phyloP scores from a whole-genome alignment of 1,140 invertebrate genomes.

The Cotesia typhae region DNA sequence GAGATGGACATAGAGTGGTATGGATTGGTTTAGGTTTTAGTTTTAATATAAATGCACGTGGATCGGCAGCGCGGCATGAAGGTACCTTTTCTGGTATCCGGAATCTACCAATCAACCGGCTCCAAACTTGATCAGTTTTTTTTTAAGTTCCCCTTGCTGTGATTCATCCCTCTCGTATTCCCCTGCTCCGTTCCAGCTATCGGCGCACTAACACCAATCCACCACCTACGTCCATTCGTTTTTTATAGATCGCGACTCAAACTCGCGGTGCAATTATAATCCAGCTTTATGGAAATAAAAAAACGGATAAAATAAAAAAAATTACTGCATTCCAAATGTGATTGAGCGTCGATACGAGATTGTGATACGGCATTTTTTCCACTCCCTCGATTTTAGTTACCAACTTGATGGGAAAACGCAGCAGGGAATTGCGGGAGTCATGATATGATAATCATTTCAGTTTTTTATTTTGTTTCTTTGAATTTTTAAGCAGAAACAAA shows the following conservation, averaged over 20 bases:
- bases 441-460: too few species aligned
- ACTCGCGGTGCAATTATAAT: conserved; percentile 67
- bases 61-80: neutral
- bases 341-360: conserved; percentile 64
- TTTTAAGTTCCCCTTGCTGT: conserved; percentile 29
- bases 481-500: too few species aligned
- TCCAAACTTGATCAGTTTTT: conserved; percentile 59
- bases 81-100: conserved; percentile 36
- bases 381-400: conserved; percentile 37
- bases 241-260: conserved; percentile 56
- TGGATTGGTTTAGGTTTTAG: conserved; percentile 43
- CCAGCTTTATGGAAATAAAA: conserved; percentile 65
- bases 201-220: conserved; percentile 24
- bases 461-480: too few species aligned
- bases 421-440: too few species aligned
- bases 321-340: conserved; percentile 66
- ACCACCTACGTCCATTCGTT: conserved; percentile 50
- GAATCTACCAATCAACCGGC: conserved; percentile 65
- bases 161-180: conserved; percentile 7
- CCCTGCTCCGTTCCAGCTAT: conserved; percentile 30
- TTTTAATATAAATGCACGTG: conserved; percentile 50
- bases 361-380: conserved; percentile 51
- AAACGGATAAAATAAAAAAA: conserved; percentile 40
- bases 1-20: conserved; percentile 19
- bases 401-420: too few species aligned